Base-by-base conservation (phyloP, 2,113 vertebrate species). In the Gracilinanus agilis region DNA sequence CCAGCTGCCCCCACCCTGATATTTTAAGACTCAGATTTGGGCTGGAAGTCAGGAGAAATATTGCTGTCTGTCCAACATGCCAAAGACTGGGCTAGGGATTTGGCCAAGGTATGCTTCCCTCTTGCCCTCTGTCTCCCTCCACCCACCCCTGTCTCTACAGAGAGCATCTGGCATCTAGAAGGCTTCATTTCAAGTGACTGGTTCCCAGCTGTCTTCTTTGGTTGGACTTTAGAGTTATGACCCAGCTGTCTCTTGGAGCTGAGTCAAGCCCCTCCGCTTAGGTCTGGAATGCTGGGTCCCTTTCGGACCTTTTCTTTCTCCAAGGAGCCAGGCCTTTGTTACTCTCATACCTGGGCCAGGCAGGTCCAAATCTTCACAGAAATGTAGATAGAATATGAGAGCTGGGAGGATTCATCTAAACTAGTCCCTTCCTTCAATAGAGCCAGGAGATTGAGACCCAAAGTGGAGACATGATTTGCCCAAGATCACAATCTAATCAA, bases 231-330 rank as follows among this genome's bases (percentile, higher is more conserved):
- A 40, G 67, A 83, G 19, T 83, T 83, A 83, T 40, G 67, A 40
- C 67, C 67, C 67, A 83, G 67, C 67, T 83, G 67, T 83, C 67
- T 83, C n/a, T 83, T 83, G 67, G 67, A 83, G 19, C n/a, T 83
- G n/a, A 83, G n/a, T 83, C 67, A 83, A 83, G 67, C 67, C 67
- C 67, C 67, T 83, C n/a, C 40, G 6, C n/a, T 19, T 83, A 40
- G 29, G 10, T 67, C 27, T 67, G 29, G 58, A 67, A 2, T 34
- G 27, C 13, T 67, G 12, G 67, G n/a, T 83, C 67, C 67, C 61
- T 34, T 40, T 83, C 34, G 23, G n/a, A n/a, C 16, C 67, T 83
- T 83, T n/a, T 83, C 16, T 23, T 9, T 83, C n/a, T 83, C 13
- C 67, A 83, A 83, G 67, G 67, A 83, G 67, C n/a, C n/a, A 83